phyloP scores from a whole-genome alignment of 2,113 vertebrate species.

The Mionectes macconnelli region DNA sequence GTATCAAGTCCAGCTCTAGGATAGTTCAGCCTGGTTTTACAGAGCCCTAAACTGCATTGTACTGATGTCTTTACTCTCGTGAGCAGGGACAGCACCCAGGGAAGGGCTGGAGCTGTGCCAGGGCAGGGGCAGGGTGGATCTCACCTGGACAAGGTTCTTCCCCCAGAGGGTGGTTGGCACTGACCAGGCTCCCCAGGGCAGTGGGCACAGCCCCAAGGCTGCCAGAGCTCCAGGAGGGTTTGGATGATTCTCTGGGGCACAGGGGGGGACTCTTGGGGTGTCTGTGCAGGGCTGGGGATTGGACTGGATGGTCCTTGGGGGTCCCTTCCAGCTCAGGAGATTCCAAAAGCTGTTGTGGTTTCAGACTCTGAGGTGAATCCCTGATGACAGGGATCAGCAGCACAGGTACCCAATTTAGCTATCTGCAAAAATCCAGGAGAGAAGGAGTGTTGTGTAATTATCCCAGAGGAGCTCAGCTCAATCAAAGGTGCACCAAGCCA shows the following conservation, averaged over 20 bases:
- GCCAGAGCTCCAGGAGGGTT: background rate
- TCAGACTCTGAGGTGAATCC: background rate
- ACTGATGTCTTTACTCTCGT: background rate
- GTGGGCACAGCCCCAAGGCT: background rate
- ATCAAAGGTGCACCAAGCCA: background rate
- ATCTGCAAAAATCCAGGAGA: background rate
- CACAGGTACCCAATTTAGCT: background rate
- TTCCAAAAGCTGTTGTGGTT: background rate
- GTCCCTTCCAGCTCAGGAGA: background rate
- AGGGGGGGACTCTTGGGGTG: background rate
- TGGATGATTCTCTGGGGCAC: background rate
- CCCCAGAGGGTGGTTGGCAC: background rate
- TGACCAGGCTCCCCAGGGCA: background rate
- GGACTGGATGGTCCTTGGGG: background rate
- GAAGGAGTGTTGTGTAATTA: background rate
- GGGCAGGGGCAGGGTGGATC: background rate
- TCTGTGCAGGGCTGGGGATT: background rate
- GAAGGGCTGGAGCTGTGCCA: background rate
- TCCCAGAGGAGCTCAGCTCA: background rate
- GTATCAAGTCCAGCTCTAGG: background rate
- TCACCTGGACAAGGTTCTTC: background rate
- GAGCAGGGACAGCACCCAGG: background rate
- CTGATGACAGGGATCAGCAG: background rate
- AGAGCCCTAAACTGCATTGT: background rate
- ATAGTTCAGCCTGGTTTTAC: background rate